Percentiles rank a stretch among this genome's conserved stretches.
Evolutionary conservation across 2,888 invertebrate species (phyloP).

Genomic region (Odontocolon sp.): DNA sequence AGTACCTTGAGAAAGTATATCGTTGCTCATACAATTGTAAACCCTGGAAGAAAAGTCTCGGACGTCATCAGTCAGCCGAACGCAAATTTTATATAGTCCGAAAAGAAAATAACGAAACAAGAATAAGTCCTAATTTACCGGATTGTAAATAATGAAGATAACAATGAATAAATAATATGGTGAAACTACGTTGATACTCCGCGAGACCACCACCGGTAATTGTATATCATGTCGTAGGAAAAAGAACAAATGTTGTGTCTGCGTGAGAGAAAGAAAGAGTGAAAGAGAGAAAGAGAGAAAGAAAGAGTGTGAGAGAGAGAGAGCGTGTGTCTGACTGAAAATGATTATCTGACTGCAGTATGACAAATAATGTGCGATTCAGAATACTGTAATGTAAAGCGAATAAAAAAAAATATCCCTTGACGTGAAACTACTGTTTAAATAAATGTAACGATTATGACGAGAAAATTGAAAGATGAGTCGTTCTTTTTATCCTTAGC

Average conservation of each 20-base stretch:
- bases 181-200: constrained; percentile 63
- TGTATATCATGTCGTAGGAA: constrained; percentile 73
- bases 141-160: constrained; percentile 49
- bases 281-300: constrained; percentile 45
- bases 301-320: constrained; percentile 22
- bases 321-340: constrained; percentile 27
- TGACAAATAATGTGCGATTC: constrained; percentile 57
- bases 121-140: constrained; percentile 3
- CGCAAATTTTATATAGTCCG: neutral
- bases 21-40: neutral
- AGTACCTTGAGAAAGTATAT: neutral
- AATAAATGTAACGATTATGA: constrained; percentile 77
- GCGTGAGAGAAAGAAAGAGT: constrained; percentile 58
- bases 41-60: neutral
- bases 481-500: constrained; percentile 6
- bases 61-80: neutral
- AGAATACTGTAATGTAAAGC: constrained; percentile 71
- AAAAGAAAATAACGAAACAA: too few species aligned
- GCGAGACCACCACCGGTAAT: constrained; percentile 59
- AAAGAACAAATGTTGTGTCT: too few species aligned
- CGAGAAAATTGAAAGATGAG: constrained; percentile 57
- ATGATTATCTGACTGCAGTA: constrained; percentile 32
- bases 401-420: constrained; percentile 69
- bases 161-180: constrained; percentile 20
- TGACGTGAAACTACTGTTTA: constrained; percentile 77